Evolutionary conservation across 2,888 invertebrate genomes (phyloP), one percentile per base, ranked within the genome.

Genomic region (Hermaeophaga mercurialis): DNA sequence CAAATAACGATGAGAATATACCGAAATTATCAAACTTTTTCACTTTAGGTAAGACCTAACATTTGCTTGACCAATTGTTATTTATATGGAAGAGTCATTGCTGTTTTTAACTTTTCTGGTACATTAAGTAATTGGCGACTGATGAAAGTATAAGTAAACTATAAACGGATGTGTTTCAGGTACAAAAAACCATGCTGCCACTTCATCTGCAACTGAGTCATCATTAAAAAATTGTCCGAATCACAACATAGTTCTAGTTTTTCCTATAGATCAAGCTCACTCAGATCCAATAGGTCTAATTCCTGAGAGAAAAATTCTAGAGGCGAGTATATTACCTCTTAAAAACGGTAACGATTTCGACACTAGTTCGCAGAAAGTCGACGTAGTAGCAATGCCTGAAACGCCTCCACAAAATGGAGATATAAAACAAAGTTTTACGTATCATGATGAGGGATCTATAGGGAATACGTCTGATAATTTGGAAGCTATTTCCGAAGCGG

Each of bases 401-500:
- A 59, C 59, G 2, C 61, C 59, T 5, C 55, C 56, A 1, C 57
- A 59, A n/a, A 66, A 62, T 31, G 58, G 64, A 1, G 69, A 67
- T 45, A 58, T 66, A 14, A 69, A 69, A 54, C 64, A 61, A 22
- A 49, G 63, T n/a, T 94, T 94, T 77, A 92, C 92, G 0, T 92
- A 91, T 0, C 91, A 91, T 71, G 96, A 96, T 71, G 96, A 96
- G 76, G 95, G 94, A 15, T 95, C 91, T 0, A 87, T 92, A 53
- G 93, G 94, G 9, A 94, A 94, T 72, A 90, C 92, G 0, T 95
- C 94, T 3, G 96, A 96, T 75, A 95, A 95, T 78, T 80, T 95
- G 65, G 96, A 96, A 78, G 96, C 92, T 0, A 93, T 96, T 18
- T 96, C 95, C 1, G 96, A 96, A 77, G 96, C 94, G 0, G 95